Percentiles rank a stretch among this genome's conserved stretches.
Evolutionary conservation across 2,888 invertebrate species (phyloP).

Genomic region (Athalia cordata): DNA sequence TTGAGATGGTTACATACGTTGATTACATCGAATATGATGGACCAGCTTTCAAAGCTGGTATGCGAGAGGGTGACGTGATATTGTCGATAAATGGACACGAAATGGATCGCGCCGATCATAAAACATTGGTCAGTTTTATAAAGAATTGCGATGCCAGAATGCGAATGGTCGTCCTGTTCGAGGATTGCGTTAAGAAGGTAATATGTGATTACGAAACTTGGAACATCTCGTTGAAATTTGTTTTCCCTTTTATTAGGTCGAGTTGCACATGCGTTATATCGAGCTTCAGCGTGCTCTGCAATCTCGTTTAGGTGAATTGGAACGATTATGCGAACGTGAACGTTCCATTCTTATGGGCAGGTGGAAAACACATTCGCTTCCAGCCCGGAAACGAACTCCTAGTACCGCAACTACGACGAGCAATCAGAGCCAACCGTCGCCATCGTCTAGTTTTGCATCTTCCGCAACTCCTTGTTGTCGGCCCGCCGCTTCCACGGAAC

Average conservation of each 20-base stretch:
- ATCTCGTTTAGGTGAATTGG: slow-evolving; percentile 89
- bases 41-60: slow-evolving; percentile 93
- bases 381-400: slow-evolving; percentile 87
- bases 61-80: slow-evolving; percentile 97
- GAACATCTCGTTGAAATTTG: slow-evolving; percentile 28
- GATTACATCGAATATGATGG: slow-evolving; percentile 96
- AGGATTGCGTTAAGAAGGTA: slow-evolving; percentile 96
- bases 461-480: slow-evolving; percentile 79
- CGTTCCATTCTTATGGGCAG: slow-evolving; percentile 88
- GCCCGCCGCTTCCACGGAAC: slow-evolving; percentile 89
- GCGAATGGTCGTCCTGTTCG: slow-evolving; percentile 97
- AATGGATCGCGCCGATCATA: slow-evolving; percentile 96
- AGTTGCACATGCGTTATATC: slow-evolving; percentile 94
- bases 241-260: slow-evolving; percentile 77
- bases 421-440: slow-evolving; percentile 64
- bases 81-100: slow-evolving; percentile 96
- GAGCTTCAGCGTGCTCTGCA: slow-evolving; percentile 90
- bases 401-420: slow-evolving; percentile 74
- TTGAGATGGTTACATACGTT: slow-evolving; percentile 97
- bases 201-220: background rate
- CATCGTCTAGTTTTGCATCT: slow-evolving; percentile 66
- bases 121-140: slow-evolving; percentile 93
- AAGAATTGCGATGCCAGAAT: slow-evolving; percentile 92
- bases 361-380: slow-evolving; percentile 93
- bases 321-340: slow-evolving; percentile 87